Percentiles rank a stretch among this genome's conserved stretches.
Evolutionary conservation across 1,140 invertebrate genomes (phyloP).

Genomic region (Rhyacophila brunnea): DNA sequence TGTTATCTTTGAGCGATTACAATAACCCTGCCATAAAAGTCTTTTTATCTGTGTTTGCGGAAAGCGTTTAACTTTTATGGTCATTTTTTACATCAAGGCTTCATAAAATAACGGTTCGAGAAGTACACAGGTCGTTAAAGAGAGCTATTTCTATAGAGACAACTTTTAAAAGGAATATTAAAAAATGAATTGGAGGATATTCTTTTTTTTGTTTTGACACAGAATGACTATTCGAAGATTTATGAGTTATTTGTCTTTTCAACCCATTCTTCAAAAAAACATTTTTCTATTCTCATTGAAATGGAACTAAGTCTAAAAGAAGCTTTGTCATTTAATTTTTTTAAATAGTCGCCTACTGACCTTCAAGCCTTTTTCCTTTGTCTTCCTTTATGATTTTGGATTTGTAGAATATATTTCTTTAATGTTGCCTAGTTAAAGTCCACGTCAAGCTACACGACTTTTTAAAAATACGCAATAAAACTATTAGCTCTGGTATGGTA

Average conservation of each 20-base stretch:
- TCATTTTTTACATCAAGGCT: neutral
- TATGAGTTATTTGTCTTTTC: slow-evolving; percentile 1
- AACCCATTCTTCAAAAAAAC: slow-evolving; percentile 18
- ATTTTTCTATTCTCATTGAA: neutral
- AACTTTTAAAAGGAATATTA: neutral
- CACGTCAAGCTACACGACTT: too few species aligned
- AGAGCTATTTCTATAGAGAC: neutral
- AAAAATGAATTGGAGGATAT: slow-evolving; percentile 9
- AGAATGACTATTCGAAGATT: neutral
- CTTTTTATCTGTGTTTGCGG: slow-evolving; percentile 6
- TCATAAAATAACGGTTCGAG: neutral
- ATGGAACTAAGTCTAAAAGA: too few species aligned
- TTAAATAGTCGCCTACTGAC: slow-evolving; percentile 4
- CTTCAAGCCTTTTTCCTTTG: slow-evolving; percentile 20
- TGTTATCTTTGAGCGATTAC: too few species aligned
- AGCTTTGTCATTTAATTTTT: too few species aligned
- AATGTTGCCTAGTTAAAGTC: neutral
- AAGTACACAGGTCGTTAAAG: neutral
- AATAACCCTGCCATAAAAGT: too few species aligned
- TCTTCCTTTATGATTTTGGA: neutral
- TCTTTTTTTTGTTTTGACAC: slow-evolving; percentile 10
- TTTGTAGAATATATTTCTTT: neutral
- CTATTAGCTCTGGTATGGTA: too few species aligned
- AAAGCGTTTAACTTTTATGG: slow-evolving; percentile 10
- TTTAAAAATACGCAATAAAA: too few species aligned